Conservation (phyloP, 2,888 invertebrate species). For the Liposcelis brunnea region DNA sequence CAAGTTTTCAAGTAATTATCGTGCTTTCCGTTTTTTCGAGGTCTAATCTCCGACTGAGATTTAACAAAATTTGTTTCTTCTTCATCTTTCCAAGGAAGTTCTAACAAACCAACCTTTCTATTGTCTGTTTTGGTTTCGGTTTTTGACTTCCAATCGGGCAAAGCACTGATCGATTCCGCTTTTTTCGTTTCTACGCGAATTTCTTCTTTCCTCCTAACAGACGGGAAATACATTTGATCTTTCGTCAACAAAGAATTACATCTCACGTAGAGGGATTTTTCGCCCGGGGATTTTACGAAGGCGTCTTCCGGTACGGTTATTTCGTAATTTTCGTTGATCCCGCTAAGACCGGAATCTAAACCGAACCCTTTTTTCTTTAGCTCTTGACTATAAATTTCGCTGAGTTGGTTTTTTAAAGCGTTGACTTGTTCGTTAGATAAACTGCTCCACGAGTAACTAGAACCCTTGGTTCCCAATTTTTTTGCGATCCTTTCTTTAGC, state of each 20-base stretch:
- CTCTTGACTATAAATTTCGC: constrained; percentile 49
- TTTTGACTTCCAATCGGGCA: constrained; percentile 20
- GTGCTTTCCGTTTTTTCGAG: constrained; percentile 1
- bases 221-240: constrained; percentile 21
- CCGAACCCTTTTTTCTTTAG: constrained; percentile 10
- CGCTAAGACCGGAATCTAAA: constrained; percentile 17
- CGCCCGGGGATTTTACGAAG: constrained; percentile 13
- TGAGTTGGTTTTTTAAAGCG: constrained; percentile 58
- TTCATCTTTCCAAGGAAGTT: constrained; percentile 10
- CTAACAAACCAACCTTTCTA: neutral
- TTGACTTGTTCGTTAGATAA: constrained; percentile 68
- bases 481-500: constrained; percentile 9
- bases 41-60: constrained; percentile 6
- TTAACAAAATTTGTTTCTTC: constrained; percentile 12
- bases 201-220: constrained; percentile 25
- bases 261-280: constrained; percentile 25
- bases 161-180: constrained; percentile 39
- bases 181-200: constrained; percentile 28
- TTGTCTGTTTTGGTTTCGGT: neutral
- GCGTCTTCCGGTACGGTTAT: constrained; percentile 37
- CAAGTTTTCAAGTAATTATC: constrained; percentile 2
- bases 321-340: constrained; percentile 33
- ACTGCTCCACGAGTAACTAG: constrained; percentile 65
- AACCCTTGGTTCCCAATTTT: constrained; percentile 29
- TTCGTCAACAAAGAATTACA: constrained; percentile 27